Conservation (phyloP, 2,888 invertebrate genomes). For the Cataglyphis livida region DNA sequence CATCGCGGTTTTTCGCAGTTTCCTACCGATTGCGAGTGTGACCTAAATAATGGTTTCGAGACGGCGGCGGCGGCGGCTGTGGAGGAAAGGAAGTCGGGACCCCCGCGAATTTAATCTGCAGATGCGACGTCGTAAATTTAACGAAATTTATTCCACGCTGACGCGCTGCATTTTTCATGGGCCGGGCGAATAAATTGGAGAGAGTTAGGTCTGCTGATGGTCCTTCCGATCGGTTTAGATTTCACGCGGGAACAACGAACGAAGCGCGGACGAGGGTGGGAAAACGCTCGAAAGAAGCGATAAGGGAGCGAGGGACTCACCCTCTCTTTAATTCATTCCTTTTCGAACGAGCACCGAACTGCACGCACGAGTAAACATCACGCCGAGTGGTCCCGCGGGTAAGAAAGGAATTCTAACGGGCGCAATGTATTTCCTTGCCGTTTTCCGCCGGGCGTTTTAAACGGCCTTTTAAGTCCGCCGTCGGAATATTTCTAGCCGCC, state of each 20-base stretch:
- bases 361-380: conserved; percentile 76
- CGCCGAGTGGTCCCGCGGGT: conserved; percentile 70
- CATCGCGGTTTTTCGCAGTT: conserved; percentile 41
- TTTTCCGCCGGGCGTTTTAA: conserved; percentile 51
- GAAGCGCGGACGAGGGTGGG: conserved; percentile 58
- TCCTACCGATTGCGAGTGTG: conserved; percentile 45
- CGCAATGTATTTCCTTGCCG: conserved; percentile 61
- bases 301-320: conserved; percentile 72
- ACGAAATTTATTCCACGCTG: conserved; percentile 72
- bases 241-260: conserved; percentile 66
- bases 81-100: conserved; percentile 31
- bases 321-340: conserved; percentile 74
- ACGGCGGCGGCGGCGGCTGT: conserved; percentile 6
- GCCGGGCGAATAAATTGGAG: conserved; percentile 65
- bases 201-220: conserved; percentile 50
- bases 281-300: conserved; percentile 63
- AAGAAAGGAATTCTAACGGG: conserved; percentile 66
- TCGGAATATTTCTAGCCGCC: conserved; percentile 60
- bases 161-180: conserved; percentile 72
- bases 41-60: conserved; percentile 49
- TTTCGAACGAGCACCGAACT: conserved; percentile 66
- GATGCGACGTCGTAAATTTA: conserved; percentile 67
- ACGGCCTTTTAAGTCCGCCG: conserved; percentile 57
- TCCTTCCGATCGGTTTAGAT: conserved; percentile 68
- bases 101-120: conserved; percentile 51